These are phyloP conservation scores for Phorcus lineatus DNA, from an alignment of 2,888 invertebrate species.

Conservation along the genomic window DNA sequence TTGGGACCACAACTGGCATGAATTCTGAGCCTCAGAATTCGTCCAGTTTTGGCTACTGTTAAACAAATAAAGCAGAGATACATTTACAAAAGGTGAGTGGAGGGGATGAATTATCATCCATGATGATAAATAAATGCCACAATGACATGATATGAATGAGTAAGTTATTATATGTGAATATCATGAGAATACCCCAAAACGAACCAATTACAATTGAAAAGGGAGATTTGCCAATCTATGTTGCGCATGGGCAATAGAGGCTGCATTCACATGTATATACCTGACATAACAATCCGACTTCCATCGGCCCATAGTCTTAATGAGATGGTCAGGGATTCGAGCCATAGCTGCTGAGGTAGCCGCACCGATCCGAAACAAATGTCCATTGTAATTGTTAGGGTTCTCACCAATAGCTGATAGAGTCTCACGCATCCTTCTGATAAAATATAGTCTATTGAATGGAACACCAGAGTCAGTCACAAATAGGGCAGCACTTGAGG, in stretches of 20 bases:
- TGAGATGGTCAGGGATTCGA: conserved; percentile 15
- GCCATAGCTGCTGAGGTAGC: conserved; percentile 20
- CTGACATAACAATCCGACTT: background rate
- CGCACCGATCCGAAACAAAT: conserved; percentile 22
- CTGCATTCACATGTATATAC: background rate
- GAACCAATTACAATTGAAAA: too few species aligned
- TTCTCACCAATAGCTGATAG: background rate
- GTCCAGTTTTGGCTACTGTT: too few species aligned
- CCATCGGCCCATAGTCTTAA: conserved; percentile 21
- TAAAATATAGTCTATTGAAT: background rate
- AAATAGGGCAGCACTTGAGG: background rate
- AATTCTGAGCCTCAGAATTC: too few species aligned
- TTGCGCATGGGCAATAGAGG: background rate
- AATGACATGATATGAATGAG: too few species aligned
- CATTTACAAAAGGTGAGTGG: too few species aligned
- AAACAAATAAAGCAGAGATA: too few species aligned
- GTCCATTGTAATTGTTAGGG: background rate
- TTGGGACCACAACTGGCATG: too few species aligned
- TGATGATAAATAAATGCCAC: too few species aligned
- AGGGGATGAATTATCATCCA: too few species aligned
- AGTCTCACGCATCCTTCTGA: background rate
- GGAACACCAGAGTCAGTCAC: background rate
- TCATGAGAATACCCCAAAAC: background rate
- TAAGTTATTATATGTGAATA: too few species aligned
- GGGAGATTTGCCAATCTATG: background rate